A percentile compares a stretch with the other conserved stretches of the same genome.
Evolutionary conservation across 2,888 invertebrate species (phyloP).

Genomic region (Drosophila paramelanica): DNA sequence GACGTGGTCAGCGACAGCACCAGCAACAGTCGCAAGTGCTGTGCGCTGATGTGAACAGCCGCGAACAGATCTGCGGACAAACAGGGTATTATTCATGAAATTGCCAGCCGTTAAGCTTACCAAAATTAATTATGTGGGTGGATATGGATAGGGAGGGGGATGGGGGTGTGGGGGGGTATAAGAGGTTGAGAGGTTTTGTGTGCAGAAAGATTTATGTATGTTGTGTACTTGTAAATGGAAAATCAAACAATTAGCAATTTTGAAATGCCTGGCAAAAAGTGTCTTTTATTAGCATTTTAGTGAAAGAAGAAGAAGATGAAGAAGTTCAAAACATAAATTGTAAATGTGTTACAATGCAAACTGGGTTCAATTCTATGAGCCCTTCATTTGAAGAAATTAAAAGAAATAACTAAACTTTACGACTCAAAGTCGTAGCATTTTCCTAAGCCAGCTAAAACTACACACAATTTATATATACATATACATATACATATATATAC

Average conservation of each 20-base stretch:
- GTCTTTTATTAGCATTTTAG: conserved; percentile 77
- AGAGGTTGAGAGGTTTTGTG: background rate
- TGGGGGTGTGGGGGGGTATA: background rate
- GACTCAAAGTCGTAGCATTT: conserved; percentile 77
- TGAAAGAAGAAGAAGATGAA: conserved; percentile 17
- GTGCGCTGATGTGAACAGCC: conserved; percentile 88
- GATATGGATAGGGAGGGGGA: background rate
- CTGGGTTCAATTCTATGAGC: conserved; percentile 71
- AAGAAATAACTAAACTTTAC: conserved; percentile 25
- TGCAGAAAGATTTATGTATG: conserved; percentile 16
- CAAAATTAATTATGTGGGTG: conserved; percentile 29
- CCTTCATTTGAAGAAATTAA: conserved; percentile 20
- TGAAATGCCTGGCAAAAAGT: conserved; percentile 66
- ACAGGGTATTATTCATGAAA: conserved; percentile 56
- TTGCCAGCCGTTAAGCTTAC: conserved; percentile 66
- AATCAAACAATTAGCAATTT: conserved; percentile 60
- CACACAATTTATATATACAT: conserved; percentile 25
- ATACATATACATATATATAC: conserved; percentile 47
- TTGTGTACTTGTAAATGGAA: conserved; percentile 31
- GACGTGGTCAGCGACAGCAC: conserved; percentile 91
- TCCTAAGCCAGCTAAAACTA: conserved; percentile 61
- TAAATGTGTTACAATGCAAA: conserved; percentile 35
- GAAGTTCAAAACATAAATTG: conserved; percentile 50
- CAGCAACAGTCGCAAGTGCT: conserved; percentile 89
- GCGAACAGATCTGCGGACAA: conserved; percentile 11